phyloP scores from a whole-genome alignment of 2,113 vertebrate species.

The Myrmophylax atrothorax region DNA sequence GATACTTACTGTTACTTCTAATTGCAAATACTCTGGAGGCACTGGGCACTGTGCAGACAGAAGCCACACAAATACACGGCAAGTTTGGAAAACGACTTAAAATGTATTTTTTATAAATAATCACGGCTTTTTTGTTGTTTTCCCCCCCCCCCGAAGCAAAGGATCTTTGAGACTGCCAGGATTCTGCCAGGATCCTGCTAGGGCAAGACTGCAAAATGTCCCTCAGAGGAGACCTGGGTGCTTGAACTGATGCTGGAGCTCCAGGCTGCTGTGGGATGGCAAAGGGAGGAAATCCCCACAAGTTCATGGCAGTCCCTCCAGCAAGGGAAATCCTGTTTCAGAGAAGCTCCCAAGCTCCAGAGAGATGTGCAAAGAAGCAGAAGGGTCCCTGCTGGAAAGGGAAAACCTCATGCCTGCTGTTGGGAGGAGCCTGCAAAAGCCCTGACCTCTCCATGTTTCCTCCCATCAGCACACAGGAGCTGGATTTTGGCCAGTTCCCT shows the following conservation, averaged over 20 bases:
- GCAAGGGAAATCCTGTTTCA: rapidly evolving
- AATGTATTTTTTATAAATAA: neutral
- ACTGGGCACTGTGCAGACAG: neutral
- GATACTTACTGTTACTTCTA: neutral
- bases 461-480: neutral
- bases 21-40: neutral
- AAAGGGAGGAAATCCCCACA: neutral
- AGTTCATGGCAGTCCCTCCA: neutral
- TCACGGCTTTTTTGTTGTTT: neutral
- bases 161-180: neutral
- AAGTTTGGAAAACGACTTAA: neutral
- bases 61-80: neutral
- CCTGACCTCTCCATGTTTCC: neutral
- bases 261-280: neutral
- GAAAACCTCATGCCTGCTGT: rapidly evolving
- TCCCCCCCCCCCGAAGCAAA: neutral
- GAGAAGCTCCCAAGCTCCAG: neutral
- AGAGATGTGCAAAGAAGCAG: neutral
- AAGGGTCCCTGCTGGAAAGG: neutral
- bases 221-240: neutral
- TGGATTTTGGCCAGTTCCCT: neutral
- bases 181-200: neutral
- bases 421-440: neutral
- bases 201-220: neutral
- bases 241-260: neutral